Evolutionary conservation across 1,140 invertebrate genomes (phyloP).

Genomic region (Adelges cooleyi): DNA sequence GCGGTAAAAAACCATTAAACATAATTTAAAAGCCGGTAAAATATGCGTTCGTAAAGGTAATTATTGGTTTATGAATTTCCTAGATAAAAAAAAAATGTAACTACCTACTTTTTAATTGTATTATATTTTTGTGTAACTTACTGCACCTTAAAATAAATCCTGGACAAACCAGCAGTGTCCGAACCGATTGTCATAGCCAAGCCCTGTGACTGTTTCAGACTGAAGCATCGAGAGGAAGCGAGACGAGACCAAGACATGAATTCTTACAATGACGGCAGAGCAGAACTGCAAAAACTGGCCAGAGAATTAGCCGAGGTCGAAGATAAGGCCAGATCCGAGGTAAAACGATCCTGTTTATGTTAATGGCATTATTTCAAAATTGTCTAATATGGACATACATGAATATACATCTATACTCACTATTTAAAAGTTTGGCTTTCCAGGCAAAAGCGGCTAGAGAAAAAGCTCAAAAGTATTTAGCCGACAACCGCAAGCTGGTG

Average conservation of each 20-base stretch:
- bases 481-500: background rate
- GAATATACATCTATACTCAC: too few species aligned
- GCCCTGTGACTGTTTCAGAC: background rate
- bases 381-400: too few species aligned
- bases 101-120: too few species aligned
- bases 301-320: background rate
- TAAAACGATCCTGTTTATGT: background rate
- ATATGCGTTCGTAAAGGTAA: too few species aligned
- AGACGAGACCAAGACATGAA: background rate
- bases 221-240: background rate
- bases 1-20: too few species aligned
- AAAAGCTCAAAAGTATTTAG: background rate
- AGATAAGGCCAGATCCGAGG: background rate
- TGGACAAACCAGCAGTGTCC: background rate
- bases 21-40: too few species aligned
- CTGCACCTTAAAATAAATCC: background rate
- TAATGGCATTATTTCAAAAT: too few species aligned
- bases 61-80: too few species aligned
- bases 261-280: background rate
- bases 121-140: too few species aligned
- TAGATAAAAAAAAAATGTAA: too few species aligned
- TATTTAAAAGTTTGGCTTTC: background rate
- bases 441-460: background rate
- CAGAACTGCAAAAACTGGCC: background rate
- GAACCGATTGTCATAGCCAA: background rate